Percentiles rank a stretch among this genome's conserved stretches.
Evolutionary conservation across 2,113 vertebrate species (phyloP).

Genomic region (Hippocampus barbouri): DNA sequence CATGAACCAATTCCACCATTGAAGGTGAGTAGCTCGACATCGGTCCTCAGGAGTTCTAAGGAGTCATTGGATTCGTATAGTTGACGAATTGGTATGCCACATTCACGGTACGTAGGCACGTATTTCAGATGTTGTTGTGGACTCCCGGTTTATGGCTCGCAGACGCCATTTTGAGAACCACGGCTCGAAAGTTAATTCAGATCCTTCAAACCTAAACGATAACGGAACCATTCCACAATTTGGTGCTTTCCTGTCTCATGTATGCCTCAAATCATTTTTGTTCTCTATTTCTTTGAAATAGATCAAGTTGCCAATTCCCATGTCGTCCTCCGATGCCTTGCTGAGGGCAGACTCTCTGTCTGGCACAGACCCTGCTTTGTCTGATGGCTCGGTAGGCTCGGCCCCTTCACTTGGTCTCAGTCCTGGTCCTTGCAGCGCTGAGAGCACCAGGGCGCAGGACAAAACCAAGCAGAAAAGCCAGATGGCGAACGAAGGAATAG

Average conservation of each 20-base stretch:
- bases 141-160: no score
- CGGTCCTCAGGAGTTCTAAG: no score
- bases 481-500: conserved; percentile 70
- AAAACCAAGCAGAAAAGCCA: conserved; percentile 84
- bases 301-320: conserved; percentile 74
- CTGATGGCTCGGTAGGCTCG: conserved; percentile 74
- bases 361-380: conserved; percentile 75
- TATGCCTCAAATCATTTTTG: background rate
- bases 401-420: conserved; percentile 76
- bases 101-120: no score
- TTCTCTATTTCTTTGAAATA: conserved; percentile 35
- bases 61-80: no score
- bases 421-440: conserved; percentile 74
- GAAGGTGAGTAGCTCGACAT: conserved; percentile 61
- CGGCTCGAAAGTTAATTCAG: background rate
- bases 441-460: conserved; percentile 79
- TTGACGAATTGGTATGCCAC: no score
- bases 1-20: conserved; percentile 76
- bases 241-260: no score
- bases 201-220: background rate
- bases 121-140: no score
- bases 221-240: background rate
- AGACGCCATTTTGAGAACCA: background rate
- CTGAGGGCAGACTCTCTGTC: conserved; percentile 75
- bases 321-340: conserved; percentile 72